Evolutionary conservation across 2,797 vertebrate genomes (phyloP).

Genomic region (Galago senegalensis): DNA sequence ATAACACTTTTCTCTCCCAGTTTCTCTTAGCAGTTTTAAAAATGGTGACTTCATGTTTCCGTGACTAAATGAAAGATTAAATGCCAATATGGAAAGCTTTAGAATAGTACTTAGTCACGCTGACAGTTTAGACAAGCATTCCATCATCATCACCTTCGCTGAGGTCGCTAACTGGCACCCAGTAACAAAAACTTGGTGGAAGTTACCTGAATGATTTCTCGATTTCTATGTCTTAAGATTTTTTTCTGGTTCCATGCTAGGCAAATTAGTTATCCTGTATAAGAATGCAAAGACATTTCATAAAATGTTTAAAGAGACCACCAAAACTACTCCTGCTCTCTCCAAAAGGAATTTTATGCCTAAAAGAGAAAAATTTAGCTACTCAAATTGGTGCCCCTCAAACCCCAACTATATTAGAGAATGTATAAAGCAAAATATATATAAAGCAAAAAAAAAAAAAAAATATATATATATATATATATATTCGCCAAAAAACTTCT

Average conservation of each 20-base stretch:
- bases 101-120: constrained; percentile 80
- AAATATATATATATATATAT: too few relatives aligned
- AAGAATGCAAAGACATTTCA: constrained; percentile 56
- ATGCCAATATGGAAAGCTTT: constrained; percentile 83
- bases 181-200: constrained; percentile 69
- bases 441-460: too few relatives aligned
- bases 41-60: constrained; percentile 86
- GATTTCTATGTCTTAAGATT: constrained; percentile 58
- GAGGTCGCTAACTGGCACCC: constrained; percentile 76
- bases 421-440: too few relatives aligned
- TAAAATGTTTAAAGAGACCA: neutral
- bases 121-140: constrained; percentile 57
- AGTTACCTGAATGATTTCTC: constrained; percentile 73
- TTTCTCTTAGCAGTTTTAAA: constrained; percentile 85
- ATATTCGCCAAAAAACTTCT: neutral
- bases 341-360: neutral
- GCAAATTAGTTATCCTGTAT: constrained; percentile 28
- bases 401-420: constrained; percentile 17
- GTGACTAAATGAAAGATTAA: constrained; percentile 87
- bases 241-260: constrained; percentile 15
- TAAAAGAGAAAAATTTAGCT: constrained; percentile 27
- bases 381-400: neutral
- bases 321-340: constrained; percentile 9
- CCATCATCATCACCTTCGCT: constrained; percentile 71
- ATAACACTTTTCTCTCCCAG: constrained; percentile 72